A percentile compares a stretch with the other conserved stretches of the same genome.
These are phyloP conservation scores for Leptinotarsa lineolata DNA, from an alignment of 1,140 invertebrate species.

Conservation along the genomic window DNA sequence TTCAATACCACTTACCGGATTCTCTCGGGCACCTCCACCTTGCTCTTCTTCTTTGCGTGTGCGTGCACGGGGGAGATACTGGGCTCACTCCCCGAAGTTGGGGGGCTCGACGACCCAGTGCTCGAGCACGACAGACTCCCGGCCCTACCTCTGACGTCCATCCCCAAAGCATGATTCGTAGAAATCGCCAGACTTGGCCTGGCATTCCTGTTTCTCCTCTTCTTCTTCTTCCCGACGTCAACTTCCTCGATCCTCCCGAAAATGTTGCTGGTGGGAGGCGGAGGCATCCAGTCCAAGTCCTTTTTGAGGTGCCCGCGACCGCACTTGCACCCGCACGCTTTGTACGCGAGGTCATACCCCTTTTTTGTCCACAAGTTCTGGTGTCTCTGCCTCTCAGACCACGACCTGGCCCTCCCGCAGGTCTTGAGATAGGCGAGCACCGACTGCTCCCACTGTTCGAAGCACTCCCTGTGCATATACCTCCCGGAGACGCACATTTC, in stretches of 20 bases:
- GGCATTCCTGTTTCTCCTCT: slow-evolving; percentile 68
- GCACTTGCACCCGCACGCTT: slow-evolving; percentile 84
- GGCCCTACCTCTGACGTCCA: slow-evolving; percentile 60
- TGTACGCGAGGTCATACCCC: slow-evolving; percentile 91
- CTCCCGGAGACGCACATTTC: slow-evolving; percentile 83
- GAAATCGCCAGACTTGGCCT: slow-evolving; percentile 63
- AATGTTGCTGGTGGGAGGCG: slow-evolving; percentile 58
- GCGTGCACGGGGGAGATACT: slow-evolving; percentile 72
- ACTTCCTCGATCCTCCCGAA: slow-evolving; percentile 55
- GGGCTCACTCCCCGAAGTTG: slow-evolving; percentile 69
- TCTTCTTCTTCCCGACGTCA: slow-evolving; percentile 71
- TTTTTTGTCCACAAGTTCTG: slow-evolving; percentile 98
- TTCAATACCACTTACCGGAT: slow-evolving; percentile 67
- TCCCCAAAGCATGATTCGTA: slow-evolving; percentile 56
- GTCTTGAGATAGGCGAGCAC: slow-evolving; percentile 87
- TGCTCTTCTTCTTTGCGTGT: slow-evolving; percentile 71
- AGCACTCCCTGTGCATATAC: slow-evolving; percentile 95
- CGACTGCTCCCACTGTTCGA: slow-evolving; percentile 88
- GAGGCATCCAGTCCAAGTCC: slow-evolving; percentile 87
- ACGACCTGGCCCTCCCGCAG: slow-evolving; percentile 86
- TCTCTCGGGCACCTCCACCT: slow-evolving; percentile 78
- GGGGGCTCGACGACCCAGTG: slow-evolving; percentile 70
- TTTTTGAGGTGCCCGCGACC: slow-evolving; percentile 91
- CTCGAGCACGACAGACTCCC: slow-evolving; percentile 68
- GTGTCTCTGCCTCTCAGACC: slow-evolving; percentile 90